phyloP scores from a whole-genome alignment of 2,797 vertebrate species.

The Sarcoramphus papa region DNA sequence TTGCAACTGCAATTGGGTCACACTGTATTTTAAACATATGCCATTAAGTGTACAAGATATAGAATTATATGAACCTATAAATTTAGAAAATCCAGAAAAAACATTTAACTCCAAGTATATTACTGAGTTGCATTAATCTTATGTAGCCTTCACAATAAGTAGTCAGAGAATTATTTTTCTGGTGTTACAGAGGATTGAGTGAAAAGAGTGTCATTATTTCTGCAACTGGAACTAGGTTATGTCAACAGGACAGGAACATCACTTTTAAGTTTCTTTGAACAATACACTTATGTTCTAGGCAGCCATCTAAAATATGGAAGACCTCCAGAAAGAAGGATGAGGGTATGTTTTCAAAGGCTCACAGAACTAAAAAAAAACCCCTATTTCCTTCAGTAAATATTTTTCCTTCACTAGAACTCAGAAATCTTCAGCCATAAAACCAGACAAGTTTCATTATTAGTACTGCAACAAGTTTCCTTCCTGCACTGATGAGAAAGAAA shows the following conservation, averaged over 20 bases:
- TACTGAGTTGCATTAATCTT: not conserved
- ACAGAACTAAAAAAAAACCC: not conserved
- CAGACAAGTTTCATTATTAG: not conserved
- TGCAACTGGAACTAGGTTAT: not conserved
- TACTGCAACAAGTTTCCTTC: not conserved
- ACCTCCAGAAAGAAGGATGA: not conserved
- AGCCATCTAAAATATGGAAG: not conserved
- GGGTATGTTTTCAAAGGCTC: not conserved
- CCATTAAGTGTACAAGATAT: not conserved
- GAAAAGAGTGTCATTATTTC: not conserved
- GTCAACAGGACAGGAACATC: not conserved
- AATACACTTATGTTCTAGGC: not conserved
- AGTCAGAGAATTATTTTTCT: not conserved
- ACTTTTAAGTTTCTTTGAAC: not conserved
- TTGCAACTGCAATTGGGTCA: not conserved
- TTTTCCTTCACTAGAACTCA: conserved; percentile 1
- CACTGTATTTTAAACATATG: not conserved
- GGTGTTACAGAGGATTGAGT: not conserved
- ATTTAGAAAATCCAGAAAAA: not conserved
- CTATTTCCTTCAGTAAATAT: not conserved
- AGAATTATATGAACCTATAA: not conserved
- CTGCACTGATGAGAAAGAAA: not conserved
- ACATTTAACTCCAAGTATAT: not conserved
- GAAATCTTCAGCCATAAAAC: not conserved
- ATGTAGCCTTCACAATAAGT: not conserved